Evolutionary conservation across 2,888 invertebrate species (phyloP).

Genomic region (Sinohyriopsis cumingii): DNA sequence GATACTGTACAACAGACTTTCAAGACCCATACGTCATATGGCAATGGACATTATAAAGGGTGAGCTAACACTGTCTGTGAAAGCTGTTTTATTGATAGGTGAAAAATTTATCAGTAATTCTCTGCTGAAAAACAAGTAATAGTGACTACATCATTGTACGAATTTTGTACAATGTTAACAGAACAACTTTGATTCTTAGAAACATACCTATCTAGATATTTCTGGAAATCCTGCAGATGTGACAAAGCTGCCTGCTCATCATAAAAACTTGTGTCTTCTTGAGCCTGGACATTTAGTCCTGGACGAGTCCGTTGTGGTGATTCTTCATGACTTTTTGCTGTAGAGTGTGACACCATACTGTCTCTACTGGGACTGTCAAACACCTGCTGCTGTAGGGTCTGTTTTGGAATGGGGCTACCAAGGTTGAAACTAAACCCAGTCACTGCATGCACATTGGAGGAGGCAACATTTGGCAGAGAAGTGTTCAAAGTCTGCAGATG

Average conservation of each 20-base stretch:
- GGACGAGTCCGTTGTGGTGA: background rate
- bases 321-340: slow-evolving; percentile 11
- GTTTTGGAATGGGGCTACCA: background rate
- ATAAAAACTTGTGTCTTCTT: background rate
- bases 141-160: too few relatives aligned
- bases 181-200: background rate
- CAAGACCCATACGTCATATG: too few relatives aligned
- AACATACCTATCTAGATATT: slow-evolving; percentile 45
- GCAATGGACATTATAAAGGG: too few relatives aligned
- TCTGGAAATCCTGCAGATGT: slow-evolving; percentile 35
- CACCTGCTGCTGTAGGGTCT: slow-evolving; percentile 3
- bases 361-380: slow-evolving; percentile 32
- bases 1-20: too few relatives aligned
- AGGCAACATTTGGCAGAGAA: background rate
- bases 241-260: slow-evolving; percentile 24
- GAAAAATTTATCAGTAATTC: too few relatives aligned
- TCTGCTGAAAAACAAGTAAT: too few relatives aligned
- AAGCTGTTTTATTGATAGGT: too few relatives aligned
- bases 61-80: too few relatives aligned
- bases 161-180: too few relatives aligned
- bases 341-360: slow-evolving; percentile 26
- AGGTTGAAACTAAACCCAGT: too few relatives aligned
- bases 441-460: background rate
- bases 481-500: too few relatives aligned
- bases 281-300: slow-evolving; percentile 1